Evolutionary conservation across 1,140 invertebrate genomes (phyloP).

Genomic region (Sitodiplosis mosellana): DNA sequence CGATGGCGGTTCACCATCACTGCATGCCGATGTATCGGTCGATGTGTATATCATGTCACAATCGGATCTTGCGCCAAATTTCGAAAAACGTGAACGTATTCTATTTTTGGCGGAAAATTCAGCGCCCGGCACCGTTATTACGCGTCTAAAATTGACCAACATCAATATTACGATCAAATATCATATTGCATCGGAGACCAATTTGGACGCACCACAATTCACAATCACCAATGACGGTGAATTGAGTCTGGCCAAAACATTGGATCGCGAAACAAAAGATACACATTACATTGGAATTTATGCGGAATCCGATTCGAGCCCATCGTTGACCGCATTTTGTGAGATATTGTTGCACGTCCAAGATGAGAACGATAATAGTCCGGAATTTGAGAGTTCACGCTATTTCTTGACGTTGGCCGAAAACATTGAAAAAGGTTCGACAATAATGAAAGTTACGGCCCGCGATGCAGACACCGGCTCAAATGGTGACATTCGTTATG

Average conservation of each 20-base stretch:
- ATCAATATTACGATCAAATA: conserved; percentile 37
- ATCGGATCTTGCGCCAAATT: conserved; percentile 47
- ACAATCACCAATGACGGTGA: conserved; percentile 52
- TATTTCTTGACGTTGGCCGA: conserved; percentile 64
- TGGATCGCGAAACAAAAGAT: conserved; percentile 59
- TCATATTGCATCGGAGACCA: conserved; percentile 40
- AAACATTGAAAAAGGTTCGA: conserved; percentile 58
- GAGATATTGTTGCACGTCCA: conserved; percentile 61
- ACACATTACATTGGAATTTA: conserved; percentile 59
- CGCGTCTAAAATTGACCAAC: conserved; percentile 34
- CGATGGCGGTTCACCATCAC: conserved; percentile 49
- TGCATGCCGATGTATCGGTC: conserved; percentile 60
- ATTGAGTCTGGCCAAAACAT: conserved; percentile 42
- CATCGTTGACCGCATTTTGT: conserved; percentile 50
- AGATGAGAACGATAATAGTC: conserved; percentile 82
- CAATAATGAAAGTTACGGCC: conserved; percentile 45
- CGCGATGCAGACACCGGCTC: conserved; percentile 48
- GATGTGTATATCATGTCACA: conserved; percentile 55
- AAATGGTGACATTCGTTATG: conserved; percentile 70
- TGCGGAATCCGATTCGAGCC: conserved; percentile 60
- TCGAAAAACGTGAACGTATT: conserved; percentile 48
- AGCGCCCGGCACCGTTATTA: conserved; percentile 41
- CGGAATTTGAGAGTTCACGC: conserved; percentile 65
- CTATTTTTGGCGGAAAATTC: conserved; percentile 68
- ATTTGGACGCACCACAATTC: conserved; percentile 46